Evolutionary conservation across 2,888 invertebrate species (phyloP).

Genomic region (Lamproptera curius): DNA sequence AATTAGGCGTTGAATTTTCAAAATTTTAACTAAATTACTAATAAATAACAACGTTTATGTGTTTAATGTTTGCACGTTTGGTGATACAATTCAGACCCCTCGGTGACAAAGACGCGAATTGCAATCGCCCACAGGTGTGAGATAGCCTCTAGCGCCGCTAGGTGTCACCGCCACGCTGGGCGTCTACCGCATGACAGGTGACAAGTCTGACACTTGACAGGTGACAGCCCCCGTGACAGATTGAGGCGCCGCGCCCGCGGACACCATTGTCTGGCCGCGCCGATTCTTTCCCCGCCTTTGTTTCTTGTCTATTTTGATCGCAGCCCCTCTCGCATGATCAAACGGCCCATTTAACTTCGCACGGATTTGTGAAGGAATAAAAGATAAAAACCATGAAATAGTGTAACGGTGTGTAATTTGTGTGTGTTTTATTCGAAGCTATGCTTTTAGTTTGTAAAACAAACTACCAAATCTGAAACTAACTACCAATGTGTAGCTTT

Average conservation of each 20-base stretch:
- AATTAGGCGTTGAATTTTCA: too few relatives aligned
- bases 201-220: slow-evolving; percentile 47
- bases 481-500: too few relatives aligned
- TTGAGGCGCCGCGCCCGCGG: slow-evolving; percentile 59
- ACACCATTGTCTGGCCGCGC: slow-evolving; percentile 44
- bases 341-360: slow-evolving; percentile 6
- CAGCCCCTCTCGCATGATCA: slow-evolving; percentile 10
- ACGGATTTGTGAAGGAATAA: too few relatives aligned
- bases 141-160: slow-evolving; percentile 23
- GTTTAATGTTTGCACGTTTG: too few relatives aligned
- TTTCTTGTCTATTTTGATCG: slow-evolving; percentile 33
- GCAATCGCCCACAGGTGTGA: slow-evolving; percentile 13
- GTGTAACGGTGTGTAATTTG: not conserved
- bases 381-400: not conserved
- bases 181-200: slow-evolving; percentile 43
- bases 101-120: too few relatives aligned
- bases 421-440: not conserved
- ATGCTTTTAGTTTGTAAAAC: too few relatives aligned
- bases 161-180: slow-evolving; percentile 35
- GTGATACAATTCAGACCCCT: too few relatives aligned
- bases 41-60: too few relatives aligned
- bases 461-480: too few relatives aligned
- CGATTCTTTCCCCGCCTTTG: slow-evolving; percentile 35
- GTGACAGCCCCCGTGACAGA: slow-evolving; percentile 58
- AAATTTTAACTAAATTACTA: too few relatives aligned